phyloP scores from a whole-genome alignment of 2,113 vertebrate genomes.

The Mixornis gularis region DNA sequence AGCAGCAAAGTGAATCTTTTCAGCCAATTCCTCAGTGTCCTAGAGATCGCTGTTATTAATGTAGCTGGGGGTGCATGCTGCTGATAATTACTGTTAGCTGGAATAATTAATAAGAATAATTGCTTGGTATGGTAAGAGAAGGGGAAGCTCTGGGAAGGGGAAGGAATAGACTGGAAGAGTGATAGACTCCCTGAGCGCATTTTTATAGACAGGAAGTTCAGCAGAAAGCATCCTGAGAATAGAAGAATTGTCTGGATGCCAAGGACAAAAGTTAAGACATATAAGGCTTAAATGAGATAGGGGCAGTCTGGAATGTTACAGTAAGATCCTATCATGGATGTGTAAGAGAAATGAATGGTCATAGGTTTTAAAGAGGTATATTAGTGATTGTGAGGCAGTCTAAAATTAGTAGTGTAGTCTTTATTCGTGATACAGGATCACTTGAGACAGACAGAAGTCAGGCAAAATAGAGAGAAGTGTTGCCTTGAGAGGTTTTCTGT shows the following conservation, averaged over 20 bases:
- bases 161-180: conserved; percentile 69
- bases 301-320: conserved; percentile 37
- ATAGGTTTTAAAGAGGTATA: neutral
- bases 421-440: conserved; percentile 18
- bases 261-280: conserved; percentile 74
- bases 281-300: conserved; percentile 44
- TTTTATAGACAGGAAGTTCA: conserved; percentile 77
- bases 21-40: conserved; percentile 74
- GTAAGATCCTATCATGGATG: neutral
- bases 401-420: neutral
- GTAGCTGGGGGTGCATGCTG: conserved; percentile 75
- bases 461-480: conserved; percentile 1
- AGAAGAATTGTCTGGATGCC: conserved; percentile 69
- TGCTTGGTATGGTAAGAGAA: conserved; percentile 74
- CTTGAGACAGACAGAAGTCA: conserved; percentile 17
- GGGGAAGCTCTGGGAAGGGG: conserved; percentile 74
- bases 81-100: conserved; percentile 81
- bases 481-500: conserved; percentile 16
- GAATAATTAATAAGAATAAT: conserved; percentile 86
- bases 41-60: conserved; percentile 78
- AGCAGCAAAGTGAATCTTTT: conserved; percentile 64
- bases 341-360: neutral
- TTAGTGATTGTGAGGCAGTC: neutral
- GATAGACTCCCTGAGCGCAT: conserved; percentile 70
- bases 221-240: conserved; percentile 72